Conservation (phyloP, 1,140 invertebrate species). For the Mamestra configurata region DNA sequence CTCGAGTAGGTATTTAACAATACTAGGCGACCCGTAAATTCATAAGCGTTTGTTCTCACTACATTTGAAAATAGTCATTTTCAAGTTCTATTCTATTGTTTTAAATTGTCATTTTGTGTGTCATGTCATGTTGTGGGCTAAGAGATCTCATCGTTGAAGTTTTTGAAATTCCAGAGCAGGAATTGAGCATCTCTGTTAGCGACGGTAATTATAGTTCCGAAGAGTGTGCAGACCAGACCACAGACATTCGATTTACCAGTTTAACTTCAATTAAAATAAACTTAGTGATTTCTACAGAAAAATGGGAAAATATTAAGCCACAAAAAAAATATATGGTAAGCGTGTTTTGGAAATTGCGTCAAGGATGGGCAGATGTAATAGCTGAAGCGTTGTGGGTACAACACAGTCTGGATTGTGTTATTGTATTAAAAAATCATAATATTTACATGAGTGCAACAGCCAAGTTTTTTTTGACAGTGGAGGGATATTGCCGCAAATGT, state of each 20-base stretch:
- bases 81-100: too few species aligned
- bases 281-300: neutral
- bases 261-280: neutral
- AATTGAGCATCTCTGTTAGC: neutral
- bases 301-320: neutral
- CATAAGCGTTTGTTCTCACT: too few species aligned
- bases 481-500: neutral
- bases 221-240: neutral
- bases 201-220: neutral
- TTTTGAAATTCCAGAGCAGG: neutral
- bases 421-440: neutral
- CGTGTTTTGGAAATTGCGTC: neutral
- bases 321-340: constrained; percentile 1
- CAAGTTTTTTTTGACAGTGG: neutral
- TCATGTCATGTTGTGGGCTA: neutral
- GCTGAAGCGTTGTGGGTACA: constrained; percentile 11
- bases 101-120: neutral
- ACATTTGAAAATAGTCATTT: too few species aligned
- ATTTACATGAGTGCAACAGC: neutral
- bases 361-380: neutral
- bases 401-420: neutral
- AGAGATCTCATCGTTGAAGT: neutral
- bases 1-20: too few species aligned
- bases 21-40: too few species aligned
- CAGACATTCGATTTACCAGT: neutral